Conservation (phyloP, 37 sponge, comb jelly and placozoan genomes). For the Bolinopsis microptera region DNA sequence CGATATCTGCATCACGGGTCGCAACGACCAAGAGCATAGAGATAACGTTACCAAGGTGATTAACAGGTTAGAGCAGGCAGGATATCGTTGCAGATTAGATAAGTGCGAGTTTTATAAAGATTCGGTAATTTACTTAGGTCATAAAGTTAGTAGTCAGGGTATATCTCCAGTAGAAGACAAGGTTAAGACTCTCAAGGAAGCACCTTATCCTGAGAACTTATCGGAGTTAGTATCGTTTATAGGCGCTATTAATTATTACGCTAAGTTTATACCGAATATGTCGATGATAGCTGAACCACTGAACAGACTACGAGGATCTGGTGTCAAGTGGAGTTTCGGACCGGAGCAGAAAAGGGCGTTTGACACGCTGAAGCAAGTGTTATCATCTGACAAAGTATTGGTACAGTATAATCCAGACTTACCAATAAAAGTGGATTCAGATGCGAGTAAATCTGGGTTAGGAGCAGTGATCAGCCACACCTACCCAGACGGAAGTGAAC, state of each 20-base stretch:
- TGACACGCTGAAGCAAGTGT: constrained; percentile 1
- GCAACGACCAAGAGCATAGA: constrained; percentile 61
- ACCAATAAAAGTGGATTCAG: constrained; percentile 13
- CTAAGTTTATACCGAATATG: constrained; percentile 47
- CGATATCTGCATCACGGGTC: constrained; percentile 67
- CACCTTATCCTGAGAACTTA: constrained; percentile 64
- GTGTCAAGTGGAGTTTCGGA: neutral
- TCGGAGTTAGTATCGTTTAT: constrained; percentile 52
- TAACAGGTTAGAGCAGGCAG: constrained; percentile 57
- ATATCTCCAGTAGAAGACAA: neutral
- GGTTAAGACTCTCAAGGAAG: constrained; percentile 11
- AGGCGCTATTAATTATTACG: constrained; percentile 63
- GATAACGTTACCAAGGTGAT: constrained; percentile 65
- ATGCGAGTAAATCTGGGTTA: constrained; percentile 21
- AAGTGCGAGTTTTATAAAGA: constrained; percentile 45
- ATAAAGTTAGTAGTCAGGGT: constrained; percentile 32
- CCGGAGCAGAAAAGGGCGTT: constrained; percentile 35
- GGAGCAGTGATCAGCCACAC: constrained; percentile 47
- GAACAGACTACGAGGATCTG: neutral
- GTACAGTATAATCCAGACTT: constrained; percentile 24
- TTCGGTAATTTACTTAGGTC: constrained; percentile 68
- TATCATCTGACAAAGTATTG: constrained; percentile 35
- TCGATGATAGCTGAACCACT: constrained; percentile 27
- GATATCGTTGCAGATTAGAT: neutral
- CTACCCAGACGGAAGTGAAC: neutral